Base-by-base conservation (phyloP, 2,113 vertebrate genomes). In the Peromyscus polionotus region DNA sequence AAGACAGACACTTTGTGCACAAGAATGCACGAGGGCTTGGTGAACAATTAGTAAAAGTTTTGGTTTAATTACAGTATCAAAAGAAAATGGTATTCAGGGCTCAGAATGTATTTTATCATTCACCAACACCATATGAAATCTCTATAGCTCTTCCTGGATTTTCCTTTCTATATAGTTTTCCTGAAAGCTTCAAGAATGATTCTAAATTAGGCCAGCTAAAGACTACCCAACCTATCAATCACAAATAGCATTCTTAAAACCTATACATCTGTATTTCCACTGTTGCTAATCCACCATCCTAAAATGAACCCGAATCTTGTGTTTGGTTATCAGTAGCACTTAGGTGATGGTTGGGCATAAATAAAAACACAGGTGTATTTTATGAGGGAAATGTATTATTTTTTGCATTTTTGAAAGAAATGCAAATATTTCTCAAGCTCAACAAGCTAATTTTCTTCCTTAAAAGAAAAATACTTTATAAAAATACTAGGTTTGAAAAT, bases 31-130 rank as follows among this genome's bases (percentile, higher is more conserved):
- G 83, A 61, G 73, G 72, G 88, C 26, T 98, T 95, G 17, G 89
- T 75, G 93, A 88, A 94, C 95, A 93, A 95, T 93, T 93, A 98
- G 88, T 94, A 88, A n/a, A 97, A 67, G n/a, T 94, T 96, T 95
- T 96, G 68, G 31, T 84, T 96, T 97, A 98, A 97, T 95, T 77
- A 89, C 26, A 94, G 91, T 72, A 95, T 94, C 91, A 88, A 42
- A 97, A 91, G 89, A 97, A 81, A 95, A 31, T 76, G 51, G 76
- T 79, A 87, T 93, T 83, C 68, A 87, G 39, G 91, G 61, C 24
- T 85, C 39, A 94, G 61, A 81, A 83, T 28, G 0, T 39, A 39
- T 85, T 87, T 94, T 68, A 94, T 93, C 81, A 84, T 28, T 28
- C 73, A 93, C 84, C 22, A 26, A 39, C 59, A 84, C 81, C 11